Conservation (phyloP, 2,888 invertebrate species). For the Drosophila mayaguana region DNA sequence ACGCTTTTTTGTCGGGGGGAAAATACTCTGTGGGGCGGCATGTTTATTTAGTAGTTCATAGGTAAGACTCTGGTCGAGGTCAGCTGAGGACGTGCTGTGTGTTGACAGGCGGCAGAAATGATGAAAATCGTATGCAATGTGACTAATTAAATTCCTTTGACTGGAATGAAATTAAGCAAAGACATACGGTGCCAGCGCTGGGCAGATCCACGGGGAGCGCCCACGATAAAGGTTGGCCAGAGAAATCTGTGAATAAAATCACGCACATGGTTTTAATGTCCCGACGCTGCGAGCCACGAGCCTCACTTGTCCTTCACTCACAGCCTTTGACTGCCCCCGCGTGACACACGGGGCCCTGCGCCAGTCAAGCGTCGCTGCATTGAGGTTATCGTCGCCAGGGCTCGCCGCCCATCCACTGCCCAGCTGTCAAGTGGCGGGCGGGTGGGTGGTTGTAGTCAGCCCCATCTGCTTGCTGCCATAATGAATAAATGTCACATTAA, state of each 20-base stretch:
- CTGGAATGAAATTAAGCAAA: constrained; percentile 64
- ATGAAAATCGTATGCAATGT: constrained; percentile 37
- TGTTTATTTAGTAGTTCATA: not conserved
- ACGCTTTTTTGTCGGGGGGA: no score
- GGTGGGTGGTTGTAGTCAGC: not conserved
- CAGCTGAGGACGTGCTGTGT: not conserved
- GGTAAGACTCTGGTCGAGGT: not conserved
- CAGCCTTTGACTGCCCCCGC: constrained; percentile 7
- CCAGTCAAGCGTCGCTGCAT: constrained; percentile 29
- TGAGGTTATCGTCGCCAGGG: constrained; percentile 45
- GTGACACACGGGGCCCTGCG: not conserved
- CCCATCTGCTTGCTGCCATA: constrained; percentile 58
- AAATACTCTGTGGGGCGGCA: no score
- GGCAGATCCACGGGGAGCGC: not conserved
- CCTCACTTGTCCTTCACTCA: constrained; percentile 11
- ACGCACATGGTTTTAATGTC: constrained; percentile 68
- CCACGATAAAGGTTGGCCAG: constrained; percentile 17
- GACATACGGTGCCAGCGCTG: constrained; percentile 15
- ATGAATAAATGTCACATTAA: constrained; percentile 75
- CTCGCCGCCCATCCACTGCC: constrained; percentile 34
- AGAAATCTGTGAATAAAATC: constrained; percentile 64
- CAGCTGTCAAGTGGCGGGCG: constrained; percentile 47
- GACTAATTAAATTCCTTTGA: constrained; percentile 66
- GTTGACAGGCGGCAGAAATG: constrained; percentile 13
- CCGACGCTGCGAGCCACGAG: constrained; percentile 31